Percentiles rank a stretch among this genome's conserved stretches.
These are phyloP conservation scores for Cryptops parisi DNA, from an alignment of 2,888 invertebrate genomes.

Conservation along the genomic window DNA sequence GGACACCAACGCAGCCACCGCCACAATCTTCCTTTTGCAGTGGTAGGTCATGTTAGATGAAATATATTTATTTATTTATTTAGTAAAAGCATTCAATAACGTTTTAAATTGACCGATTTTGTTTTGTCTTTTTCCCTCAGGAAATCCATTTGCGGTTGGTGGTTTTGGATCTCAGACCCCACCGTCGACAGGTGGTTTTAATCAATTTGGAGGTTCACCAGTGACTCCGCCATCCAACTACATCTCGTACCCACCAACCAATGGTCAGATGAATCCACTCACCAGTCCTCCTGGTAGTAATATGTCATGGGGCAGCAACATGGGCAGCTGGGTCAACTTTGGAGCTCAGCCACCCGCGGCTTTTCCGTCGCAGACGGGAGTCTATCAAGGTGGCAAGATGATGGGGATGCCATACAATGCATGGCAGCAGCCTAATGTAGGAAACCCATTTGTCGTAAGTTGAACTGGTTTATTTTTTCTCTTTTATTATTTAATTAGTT, in stretches of 20 bases:
- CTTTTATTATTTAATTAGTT: not conserved
- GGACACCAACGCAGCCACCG: conserved; percentile 3
- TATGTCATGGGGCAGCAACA: not conserved
- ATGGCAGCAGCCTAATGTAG: conserved; percentile 2
- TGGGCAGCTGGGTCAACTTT: conserved; percentile 3
- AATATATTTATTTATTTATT: too few species aligned
- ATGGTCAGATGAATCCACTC: conserved; percentile 1
- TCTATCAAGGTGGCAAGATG: not conserved
- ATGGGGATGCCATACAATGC: too few species aligned
- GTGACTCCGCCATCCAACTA: not conserved
- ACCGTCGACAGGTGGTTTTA: not conserved
- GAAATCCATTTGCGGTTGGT: conserved; percentile 4
- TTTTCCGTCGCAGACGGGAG: not conserved
- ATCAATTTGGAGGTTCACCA: conserved; percentile 2
- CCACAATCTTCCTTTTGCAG: too few species aligned
- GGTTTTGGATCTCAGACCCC: not conserved
- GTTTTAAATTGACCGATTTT: too few species aligned
- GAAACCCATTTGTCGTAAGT: conserved; percentile 7
- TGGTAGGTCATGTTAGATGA: too few species aligned
- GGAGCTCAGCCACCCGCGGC: not conserved
- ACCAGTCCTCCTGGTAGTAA: not conserved
- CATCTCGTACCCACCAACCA: not conserved
- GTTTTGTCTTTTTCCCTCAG: not conserved
- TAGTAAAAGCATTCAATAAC: too few species aligned
- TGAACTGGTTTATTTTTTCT: not conserved